Evolutionary conservation across 2,797 vertebrate species (phyloP).

Genomic region (Gymnocypris eckloni): DNA sequence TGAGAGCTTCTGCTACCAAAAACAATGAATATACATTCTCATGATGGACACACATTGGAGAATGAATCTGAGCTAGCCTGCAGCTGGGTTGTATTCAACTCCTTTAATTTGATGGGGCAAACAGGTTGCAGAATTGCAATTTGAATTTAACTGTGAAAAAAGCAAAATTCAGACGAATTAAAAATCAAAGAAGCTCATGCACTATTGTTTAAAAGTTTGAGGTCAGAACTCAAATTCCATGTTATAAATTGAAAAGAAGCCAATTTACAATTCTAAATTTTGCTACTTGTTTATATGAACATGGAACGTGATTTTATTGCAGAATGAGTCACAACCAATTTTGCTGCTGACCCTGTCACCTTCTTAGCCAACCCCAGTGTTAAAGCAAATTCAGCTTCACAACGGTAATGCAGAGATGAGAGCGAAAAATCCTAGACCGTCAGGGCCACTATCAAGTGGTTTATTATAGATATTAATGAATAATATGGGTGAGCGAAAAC

Average conservation of each 20-base stretch:
- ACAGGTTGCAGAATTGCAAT: background rate
- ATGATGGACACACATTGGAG: conserved; percentile 56
- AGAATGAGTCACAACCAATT: background rate
- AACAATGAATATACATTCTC: conserved; percentile 68
- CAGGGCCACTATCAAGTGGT: conserved; percentile 64
- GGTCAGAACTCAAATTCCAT: background rate
- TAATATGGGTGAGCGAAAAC: conserved; percentile 69
- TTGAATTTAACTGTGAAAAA: background rate
- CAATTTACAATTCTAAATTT: background rate
- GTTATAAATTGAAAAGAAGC: background rate
- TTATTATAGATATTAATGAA: conserved; percentile 72
- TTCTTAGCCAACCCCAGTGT: conserved; percentile 37
- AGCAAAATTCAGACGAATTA: background rate
- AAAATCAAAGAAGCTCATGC: background rate
- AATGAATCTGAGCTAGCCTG: conserved; percentile 43
- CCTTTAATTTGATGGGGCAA: background rate
- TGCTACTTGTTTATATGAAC: background rate
- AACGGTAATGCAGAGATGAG: conserved; percentile 35
- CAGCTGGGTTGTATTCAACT: conserved; percentile 39
- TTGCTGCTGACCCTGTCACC: conserved; percentile 19
- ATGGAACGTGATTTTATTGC: background rate
- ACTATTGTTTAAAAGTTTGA: background rate
- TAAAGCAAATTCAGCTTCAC: conserved; percentile 54
- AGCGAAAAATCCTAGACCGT: conserved; percentile 46
- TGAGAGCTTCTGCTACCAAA: conserved; percentile 58